Conservation (phyloP, 2,888 invertebrate species). For the Catocala sponsa region DNA sequence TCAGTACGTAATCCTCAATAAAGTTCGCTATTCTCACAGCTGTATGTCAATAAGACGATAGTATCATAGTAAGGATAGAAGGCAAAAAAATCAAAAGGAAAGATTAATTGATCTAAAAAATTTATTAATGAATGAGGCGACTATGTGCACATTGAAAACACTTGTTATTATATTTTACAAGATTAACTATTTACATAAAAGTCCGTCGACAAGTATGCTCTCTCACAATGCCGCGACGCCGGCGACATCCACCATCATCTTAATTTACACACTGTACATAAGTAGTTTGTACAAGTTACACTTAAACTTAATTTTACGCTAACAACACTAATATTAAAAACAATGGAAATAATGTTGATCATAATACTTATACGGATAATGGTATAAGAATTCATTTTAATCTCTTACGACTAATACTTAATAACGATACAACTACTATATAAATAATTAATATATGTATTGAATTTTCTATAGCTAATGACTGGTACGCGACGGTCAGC, state of each 20-base stretch:
- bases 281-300: conserved; percentile 85
- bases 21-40: background rate
- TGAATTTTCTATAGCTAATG: conserved; percentile 76
- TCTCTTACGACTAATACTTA: conserved; percentile 80
- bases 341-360: conserved; percentile 86
- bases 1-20: no score
- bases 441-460: conserved; percentile 80
- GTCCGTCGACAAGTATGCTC: conserved; percentile 60
- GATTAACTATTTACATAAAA: conserved; percentile 82
- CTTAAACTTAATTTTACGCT: conserved; percentile 69
- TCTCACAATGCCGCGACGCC: conserved; percentile 49
- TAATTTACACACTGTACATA: conserved; percentile 81
- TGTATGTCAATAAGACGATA: conserved; percentile 20
- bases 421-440: conserved; percentile 72
- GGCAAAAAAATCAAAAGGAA: conserved; percentile 65
- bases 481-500: conserved; percentile 83
- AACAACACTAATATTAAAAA: conserved; percentile 76
- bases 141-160: conserved; percentile 88
- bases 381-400: conserved; percentile 80
- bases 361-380: conserved; percentile 85
- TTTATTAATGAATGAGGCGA: conserved; percentile 88
- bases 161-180: conserved; percentile 82
- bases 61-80: conserved; percentile 35
- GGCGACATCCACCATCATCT: conserved; percentile 54
- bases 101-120: conserved; percentile 85